Evolutionary conservation across 1,140 invertebrate genomes (phyloP).

Genomic region (Drosophila arawakana): DNA sequence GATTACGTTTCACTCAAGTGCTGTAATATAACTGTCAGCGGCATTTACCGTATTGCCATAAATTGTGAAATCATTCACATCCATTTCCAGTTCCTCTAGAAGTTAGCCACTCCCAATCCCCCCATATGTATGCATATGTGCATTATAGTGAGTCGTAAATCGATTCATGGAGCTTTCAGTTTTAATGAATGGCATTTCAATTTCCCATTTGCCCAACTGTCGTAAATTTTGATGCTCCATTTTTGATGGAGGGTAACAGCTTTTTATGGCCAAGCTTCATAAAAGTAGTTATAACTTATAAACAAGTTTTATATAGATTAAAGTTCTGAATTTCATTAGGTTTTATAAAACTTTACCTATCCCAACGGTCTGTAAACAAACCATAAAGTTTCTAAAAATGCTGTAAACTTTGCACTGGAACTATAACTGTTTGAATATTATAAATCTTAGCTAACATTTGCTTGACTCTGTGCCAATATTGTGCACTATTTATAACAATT

Average conservation of each 20-base stretch:
- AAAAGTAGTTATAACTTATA: not conserved
- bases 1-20: conserved; percentile 35
- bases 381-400: not conserved
- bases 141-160: conserved; percentile 6
- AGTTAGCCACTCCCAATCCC: not conserved
- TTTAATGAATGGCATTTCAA: conserved; percentile 56
- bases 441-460: not conserved
- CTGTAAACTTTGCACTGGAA: not conserved
- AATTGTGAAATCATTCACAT: conserved; percentile 32
- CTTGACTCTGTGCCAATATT: not conserved
- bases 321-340: not conserved
- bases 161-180: conserved; percentile 31
- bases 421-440: not conserved
- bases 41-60: not conserved
- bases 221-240: not conserved
- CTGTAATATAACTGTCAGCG: conserved; percentile 33
- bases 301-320: not conserved
- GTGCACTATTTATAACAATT: not conserved
- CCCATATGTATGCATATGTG: not conserved
- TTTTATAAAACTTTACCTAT: not conserved
- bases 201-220: conserved; percentile 14
- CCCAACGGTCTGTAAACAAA: too few relatives aligned
- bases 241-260: conserved; percentile 19
- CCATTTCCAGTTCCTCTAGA: conserved; percentile 31
- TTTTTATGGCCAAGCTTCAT: not conserved